A percentile compares a stretch with the other conserved stretches of the same genome.
Evolutionary conservation across 2,888 invertebrate genomes (phyloP).

Genomic region (Eristalinus aeneus): DNA sequence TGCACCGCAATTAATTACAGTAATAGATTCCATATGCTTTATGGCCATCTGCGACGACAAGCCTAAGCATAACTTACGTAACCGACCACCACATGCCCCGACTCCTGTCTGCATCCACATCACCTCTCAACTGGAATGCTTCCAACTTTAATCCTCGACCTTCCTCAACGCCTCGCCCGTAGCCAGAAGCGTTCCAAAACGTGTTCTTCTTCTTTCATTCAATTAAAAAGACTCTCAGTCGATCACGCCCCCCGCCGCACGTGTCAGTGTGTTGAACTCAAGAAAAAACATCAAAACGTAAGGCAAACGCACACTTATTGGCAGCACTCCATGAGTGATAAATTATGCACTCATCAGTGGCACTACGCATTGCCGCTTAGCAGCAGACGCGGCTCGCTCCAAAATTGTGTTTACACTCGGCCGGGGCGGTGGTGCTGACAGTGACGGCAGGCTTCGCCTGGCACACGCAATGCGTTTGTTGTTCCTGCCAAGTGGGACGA

Average conservation of each 20-base stretch:
- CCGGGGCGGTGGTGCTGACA: background rate
- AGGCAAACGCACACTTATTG: conserved; percentile 60
- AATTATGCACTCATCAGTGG: conserved; percentile 53
- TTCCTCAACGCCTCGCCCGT: conserved; percentile 41
- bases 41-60: conserved; percentile 58
- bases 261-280: conserved; percentile 31
- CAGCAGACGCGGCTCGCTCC: conserved; percentile 43
- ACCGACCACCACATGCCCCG: conserved; percentile 27
- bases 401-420: conserved; percentile 53
- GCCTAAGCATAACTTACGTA: conserved; percentile 28
- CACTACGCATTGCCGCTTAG: conserved; percentile 33
- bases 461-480: conserved; percentile 58
- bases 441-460: conserved; percentile 31
- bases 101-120: conserved; percentile 9
- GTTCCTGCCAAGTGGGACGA: conserved; percentile 67
- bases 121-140: conserved; percentile 48
- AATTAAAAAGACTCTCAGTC: conserved; percentile 18
- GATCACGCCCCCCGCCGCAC: conserved; percentile 56
- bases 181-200: conserved; percentile 43
- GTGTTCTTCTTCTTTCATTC: conserved; percentile 17
- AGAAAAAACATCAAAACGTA: conserved; percentile 26
- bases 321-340: conserved; percentile 68
- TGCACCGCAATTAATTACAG: conserved; percentile 59
- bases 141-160: conserved; percentile 65
- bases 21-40: conserved; percentile 56